Percentiles rank a stretch among this genome's conserved stretches.
Conservation (phyloP, 2,797 vertebrate genomes). For the Periophthalmus magnuspinnatus region DNA sequence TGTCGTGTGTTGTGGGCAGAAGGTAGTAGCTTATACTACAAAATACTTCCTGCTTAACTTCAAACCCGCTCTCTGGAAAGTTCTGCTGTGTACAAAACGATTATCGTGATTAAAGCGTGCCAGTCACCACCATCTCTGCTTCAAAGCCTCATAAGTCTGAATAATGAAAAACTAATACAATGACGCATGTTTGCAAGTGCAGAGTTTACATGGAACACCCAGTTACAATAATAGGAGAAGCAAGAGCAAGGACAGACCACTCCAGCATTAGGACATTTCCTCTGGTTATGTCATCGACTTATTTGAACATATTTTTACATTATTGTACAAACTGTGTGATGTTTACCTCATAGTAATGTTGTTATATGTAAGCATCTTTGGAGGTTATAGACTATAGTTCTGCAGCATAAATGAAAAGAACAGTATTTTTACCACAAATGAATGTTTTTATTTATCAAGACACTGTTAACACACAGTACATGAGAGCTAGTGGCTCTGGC, state of each 20-base stretch:
- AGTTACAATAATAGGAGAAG: slow-evolving; percentile 24
- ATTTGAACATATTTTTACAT: too few relatives aligned
- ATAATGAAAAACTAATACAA: slow-evolving; percentile 34
- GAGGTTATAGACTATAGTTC: not conserved
- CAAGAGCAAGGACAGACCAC: not conserved
- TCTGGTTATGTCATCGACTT: not conserved
- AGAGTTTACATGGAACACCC: not conserved
- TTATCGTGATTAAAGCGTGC: slow-evolving; percentile 22
- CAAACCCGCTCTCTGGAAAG: slow-evolving; percentile 11
- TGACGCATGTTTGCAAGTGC: slow-evolving; percentile 37
- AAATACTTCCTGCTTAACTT: slow-evolving; percentile 50
- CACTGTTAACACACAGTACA: slow-evolving; percentile 76
- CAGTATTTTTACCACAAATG: slow-evolving; percentile 66
- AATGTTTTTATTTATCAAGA: slow-evolving; percentile 79
- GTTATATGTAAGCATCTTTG: not conserved
- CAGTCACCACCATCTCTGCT: slow-evolving; percentile 52
- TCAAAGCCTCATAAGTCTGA: slow-evolving; percentile 53
- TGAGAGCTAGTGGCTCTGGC: slow-evolving; percentile 68
- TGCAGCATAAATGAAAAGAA: slow-evolving; percentile 21
- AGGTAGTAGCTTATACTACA: slow-evolving; percentile 12
- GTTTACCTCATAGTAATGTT: not conserved
- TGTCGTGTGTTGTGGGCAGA: not conserved
- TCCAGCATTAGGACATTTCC: not conserved
- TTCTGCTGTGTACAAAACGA: slow-evolving; percentile 31
- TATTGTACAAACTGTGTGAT: too few relatives aligned